Evolutionary conservation across 35 echinoderm and acorn worm species (phyloP), one percentile per base, ranked within the genome.

Genomic region (Holothuria glaberrima): DNA sequence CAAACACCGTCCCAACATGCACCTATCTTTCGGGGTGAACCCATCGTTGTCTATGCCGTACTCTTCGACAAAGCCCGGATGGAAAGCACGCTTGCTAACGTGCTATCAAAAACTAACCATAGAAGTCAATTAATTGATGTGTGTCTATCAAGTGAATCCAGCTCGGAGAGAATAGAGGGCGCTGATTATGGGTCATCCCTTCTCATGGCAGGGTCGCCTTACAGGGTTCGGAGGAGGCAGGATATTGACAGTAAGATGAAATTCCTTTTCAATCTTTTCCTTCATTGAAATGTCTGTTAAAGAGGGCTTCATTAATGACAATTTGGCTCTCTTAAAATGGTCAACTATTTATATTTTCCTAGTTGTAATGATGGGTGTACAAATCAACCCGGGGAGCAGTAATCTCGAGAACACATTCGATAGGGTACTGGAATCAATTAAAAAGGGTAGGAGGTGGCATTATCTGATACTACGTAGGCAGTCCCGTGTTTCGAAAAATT

Each of bases 41-140:
- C 93, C 13, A 88, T 99, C 24, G 93, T 99, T 10, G 89, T 99
- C 30, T 99, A 99, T 68, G 97, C 90, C 56, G 82, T 99, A 18
- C 91, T 99, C 19, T 89, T 87, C 20, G 97, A 99, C 70, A 90
- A 83, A 16, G 95, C 91, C 30, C 75, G 95, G 0, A 89, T 97
- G 69, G 90, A 97, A 30, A 97, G 71, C 75, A 97, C 95, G 20
- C 86, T 97, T 28, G 95, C 92, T 3, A 94, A 88, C 12, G 92
- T 97, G 30, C 60, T 97, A 16, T 90, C 86, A 21, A 88, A 94
- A 64, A 58, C 56, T 14, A 30, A 92, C 10, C 89, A 93, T n/a
- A 86, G 92, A 17, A 82, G 67, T 22, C 90, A 90, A 27, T 86
- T 94, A 57, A 30, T 90, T 30, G 89, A 91, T 28, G 59, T 92